Conservation (phyloP, 2,113 vertebrate genomes). For the Chunga burmeisteri region DNA sequence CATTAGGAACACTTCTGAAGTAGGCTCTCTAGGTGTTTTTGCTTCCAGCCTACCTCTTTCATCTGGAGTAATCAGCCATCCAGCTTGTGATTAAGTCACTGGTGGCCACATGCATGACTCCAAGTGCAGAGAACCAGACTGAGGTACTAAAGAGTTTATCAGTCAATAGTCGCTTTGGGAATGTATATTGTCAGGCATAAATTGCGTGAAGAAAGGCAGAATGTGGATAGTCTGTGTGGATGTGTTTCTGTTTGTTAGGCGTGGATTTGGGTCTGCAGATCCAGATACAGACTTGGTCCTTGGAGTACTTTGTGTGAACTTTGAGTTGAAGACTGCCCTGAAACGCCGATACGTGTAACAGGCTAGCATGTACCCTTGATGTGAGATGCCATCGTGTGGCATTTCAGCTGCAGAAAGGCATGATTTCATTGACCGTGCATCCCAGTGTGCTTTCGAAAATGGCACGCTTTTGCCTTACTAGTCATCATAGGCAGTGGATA, state of each 20-base stretch:
- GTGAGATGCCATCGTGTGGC: rapidly evolving
- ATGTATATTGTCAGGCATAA: not conserved
- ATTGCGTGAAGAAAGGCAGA: not conserved
- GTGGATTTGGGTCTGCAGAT: not conserved
- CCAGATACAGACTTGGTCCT: not conserved
- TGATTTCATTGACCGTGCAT: rapidly evolving
- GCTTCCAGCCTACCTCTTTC: not conserved
- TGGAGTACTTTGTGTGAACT: not conserved
- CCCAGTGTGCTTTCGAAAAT: not conserved
- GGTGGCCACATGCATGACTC: rapidly evolving
- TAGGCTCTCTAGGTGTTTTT: not conserved
- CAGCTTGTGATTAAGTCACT: not conserved
- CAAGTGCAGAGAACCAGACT: not conserved
- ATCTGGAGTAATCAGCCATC: not conserved
- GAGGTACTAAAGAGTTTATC: not conserved
- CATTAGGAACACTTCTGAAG: not conserved
- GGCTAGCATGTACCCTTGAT: rapidly evolving
- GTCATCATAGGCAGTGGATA: not conserved
- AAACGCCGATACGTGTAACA: rapidly evolving
- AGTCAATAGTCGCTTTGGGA: not conserved
- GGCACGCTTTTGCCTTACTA: not conserved
- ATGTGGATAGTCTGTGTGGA: not conserved
- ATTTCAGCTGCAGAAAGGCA: not conserved
- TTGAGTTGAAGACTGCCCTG: not conserved
- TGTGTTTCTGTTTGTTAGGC: rapidly evolving